These are phyloP conservation scores for Antechinus stuartii DNA, from an alignment of 2,113 vertebrate genomes.

Conservation along the genomic window DNA sequence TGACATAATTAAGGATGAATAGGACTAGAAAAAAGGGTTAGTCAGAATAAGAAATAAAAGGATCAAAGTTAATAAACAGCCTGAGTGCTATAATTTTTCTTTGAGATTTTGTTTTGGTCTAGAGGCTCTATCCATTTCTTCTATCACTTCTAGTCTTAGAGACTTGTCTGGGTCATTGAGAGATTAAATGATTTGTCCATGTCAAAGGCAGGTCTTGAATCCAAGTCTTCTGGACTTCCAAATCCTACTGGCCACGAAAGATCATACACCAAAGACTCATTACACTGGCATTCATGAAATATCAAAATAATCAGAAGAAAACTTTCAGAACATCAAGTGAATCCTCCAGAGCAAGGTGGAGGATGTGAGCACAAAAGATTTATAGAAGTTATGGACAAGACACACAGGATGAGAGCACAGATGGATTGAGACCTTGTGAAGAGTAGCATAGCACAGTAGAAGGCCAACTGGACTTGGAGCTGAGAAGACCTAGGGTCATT, in stretches of 20 bases:
- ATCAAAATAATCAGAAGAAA: neutral
- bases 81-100: neutral
- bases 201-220: neutral
- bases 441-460: too few species aligned
- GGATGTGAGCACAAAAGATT: neutral
- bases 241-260: neutral
- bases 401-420: neutral
- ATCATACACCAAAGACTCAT: neutral
- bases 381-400: neutral
- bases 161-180: neutral
- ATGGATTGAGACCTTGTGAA: neutral
- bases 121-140: neutral
- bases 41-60: neutral
- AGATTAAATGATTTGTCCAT: neutral
- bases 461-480: neutral
- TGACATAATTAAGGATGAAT: neutral
- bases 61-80: neutral
- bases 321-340: neutral
- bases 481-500: neutral
- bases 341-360: neutral
- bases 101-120: neutral
- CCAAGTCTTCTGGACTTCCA: neutral
- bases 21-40: neutral
- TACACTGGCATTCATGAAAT: neutral
- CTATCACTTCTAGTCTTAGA: neutral